phyloP scores from a whole-genome alignment of 2,797 vertebrate species.

The Bovichtus diacanthus region DNA sequence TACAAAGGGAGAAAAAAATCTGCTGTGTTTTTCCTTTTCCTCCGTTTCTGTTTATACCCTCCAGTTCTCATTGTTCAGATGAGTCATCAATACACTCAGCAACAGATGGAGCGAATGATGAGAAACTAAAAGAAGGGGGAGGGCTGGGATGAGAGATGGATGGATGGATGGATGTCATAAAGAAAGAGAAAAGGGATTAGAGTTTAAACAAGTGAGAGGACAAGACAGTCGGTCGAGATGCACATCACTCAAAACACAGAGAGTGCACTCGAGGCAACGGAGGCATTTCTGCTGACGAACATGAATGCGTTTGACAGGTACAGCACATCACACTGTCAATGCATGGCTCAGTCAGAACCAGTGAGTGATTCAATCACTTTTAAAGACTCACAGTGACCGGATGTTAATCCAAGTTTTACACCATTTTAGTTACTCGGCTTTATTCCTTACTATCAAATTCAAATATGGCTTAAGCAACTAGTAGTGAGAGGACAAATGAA shows the following conservation, averaged over 20 bases:
- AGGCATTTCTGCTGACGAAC: slow-evolving; percentile 5
- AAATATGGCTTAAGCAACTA: not conserved
- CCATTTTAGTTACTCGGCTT: slow-evolving; percentile 17
- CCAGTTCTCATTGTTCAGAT: slow-evolving; percentile 15
- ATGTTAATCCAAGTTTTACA: slow-evolving; percentile 17
- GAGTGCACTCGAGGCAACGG: slow-evolving; percentile 7
- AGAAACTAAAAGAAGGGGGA: slow-evolving; percentile 25
- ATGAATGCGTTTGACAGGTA: not conserved
- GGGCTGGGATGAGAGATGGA: slow-evolving; percentile 33
- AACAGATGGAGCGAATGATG: slow-evolving; percentile 70
- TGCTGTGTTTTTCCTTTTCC: not conserved
- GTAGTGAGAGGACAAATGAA: not conserved
- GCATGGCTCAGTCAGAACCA: not conserved
- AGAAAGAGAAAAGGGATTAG: slow-evolving; percentile 70
- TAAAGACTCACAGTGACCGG: not conserved
- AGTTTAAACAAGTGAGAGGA: slow-evolving; percentile 63
- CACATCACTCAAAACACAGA: not conserved
- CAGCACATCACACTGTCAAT: not conserved
- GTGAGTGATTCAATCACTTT: slow-evolving; percentile 22
- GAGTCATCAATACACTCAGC: slow-evolving; percentile 31
- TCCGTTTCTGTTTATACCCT: not conserved
- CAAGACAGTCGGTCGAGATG: slow-evolving; percentile 39
- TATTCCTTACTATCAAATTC: not conserved
- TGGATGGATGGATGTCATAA: slow-evolving; percentile 40
- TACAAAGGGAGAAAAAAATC: not conserved